Percentiles rank a stretch among this genome's conserved stretches.
phyloP scores from a whole-genome alignment of 1,140 invertebrate genomes.

The Apis florea region DNA sequence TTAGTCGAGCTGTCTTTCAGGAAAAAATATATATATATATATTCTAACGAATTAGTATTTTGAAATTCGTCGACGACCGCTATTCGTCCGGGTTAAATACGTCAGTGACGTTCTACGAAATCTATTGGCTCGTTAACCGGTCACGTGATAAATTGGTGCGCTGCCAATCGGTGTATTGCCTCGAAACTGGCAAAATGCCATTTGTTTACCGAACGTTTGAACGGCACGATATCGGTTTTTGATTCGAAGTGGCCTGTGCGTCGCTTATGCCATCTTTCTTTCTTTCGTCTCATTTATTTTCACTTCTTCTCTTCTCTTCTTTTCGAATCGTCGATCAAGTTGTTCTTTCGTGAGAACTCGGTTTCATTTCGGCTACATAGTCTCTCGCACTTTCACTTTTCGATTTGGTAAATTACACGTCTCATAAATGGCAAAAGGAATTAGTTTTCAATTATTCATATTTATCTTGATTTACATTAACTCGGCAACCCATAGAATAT shows the following conservation, averaged over 20 bases:
- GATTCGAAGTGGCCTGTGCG: slow-evolving; percentile 13
- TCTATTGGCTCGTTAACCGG: slow-evolving; percentile 39
- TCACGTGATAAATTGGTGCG: slow-evolving; percentile 44
- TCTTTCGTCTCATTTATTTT: not conserved
- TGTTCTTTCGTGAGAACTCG: not conserved
- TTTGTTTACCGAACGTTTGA: slow-evolving; percentile 42
- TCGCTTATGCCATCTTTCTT: not conserved
- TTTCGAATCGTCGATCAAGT: not conserved
- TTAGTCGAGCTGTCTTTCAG: not conserved
- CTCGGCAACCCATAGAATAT: no score
- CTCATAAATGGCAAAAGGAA: not conserved
- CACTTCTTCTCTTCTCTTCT: not conserved
- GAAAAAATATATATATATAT: not conserved
- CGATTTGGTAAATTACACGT: not conserved
- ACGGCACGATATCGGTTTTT: slow-evolving; percentile 35
- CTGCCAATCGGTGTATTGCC: slow-evolving; percentile 35
- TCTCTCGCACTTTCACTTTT: slow-evolving; percentile 19
- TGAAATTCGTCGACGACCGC: slow-evolving; percentile 26
- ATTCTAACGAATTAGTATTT: not conserved
- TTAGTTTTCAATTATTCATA: not conserved
- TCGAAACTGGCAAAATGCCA: slow-evolving; percentile 34
- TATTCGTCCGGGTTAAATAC: slow-evolving; percentile 45
- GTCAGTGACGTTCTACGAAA: slow-evolving; percentile 43
- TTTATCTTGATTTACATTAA: no score
- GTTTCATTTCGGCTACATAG: not conserved